A percentile compares a stretch with the other conserved stretches of the same genome.
These are phyloP conservation scores for Tholera decimalis DNA, from an alignment of 2,888 invertebrate genomes.

Conservation along the genomic window DNA sequence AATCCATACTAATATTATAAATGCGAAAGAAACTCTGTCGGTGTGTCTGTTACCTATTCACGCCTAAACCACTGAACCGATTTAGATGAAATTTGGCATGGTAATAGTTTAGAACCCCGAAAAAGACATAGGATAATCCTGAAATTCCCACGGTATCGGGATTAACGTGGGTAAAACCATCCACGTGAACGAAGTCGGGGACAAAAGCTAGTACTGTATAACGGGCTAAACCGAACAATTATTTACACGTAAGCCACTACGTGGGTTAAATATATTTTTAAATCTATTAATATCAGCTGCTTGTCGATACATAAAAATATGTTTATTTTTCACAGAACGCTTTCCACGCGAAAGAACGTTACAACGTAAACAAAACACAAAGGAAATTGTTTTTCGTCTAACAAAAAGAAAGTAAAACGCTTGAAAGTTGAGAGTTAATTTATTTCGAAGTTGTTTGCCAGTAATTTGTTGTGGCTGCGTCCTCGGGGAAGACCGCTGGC, in stretches of 20 bases:
- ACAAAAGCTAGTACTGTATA: too few species aligned
- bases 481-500: slow-evolving; percentile 82
- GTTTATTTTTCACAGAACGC: slow-evolving; percentile 69
- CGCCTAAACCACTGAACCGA: too few species aligned
- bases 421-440: slow-evolving; percentile 90
- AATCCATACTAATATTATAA: slow-evolving; percentile 2
- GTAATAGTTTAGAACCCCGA: too few species aligned
- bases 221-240: slow-evolving; percentile 26
- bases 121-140: too few species aligned
- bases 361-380: slow-evolving; percentile 83
- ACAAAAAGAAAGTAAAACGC: slow-evolving; percentile 88
- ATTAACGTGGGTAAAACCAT: too few species aligned
- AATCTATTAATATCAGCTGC: slow-evolving; percentile 33
- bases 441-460: slow-evolving; percentile 90
- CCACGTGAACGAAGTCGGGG: too few species aligned
- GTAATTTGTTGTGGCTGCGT: slow-evolving; percentile 89
- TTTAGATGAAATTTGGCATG: too few species aligned
- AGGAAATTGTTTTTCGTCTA: slow-evolving; percentile 87
- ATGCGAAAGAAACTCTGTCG: too few species aligned
- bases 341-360: slow-evolving; percentile 72
- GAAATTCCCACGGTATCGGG: too few species aligned
- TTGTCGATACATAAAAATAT: slow-evolving; percentile 65
- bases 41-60: too few species aligned
- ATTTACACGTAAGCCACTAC: slow-evolving; percentile 4
- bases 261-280: slow-evolving; percentile 29